phyloP scores from a whole-genome alignment of 2,888 invertebrate genomes.

The Autographa pulchrina region DNA sequence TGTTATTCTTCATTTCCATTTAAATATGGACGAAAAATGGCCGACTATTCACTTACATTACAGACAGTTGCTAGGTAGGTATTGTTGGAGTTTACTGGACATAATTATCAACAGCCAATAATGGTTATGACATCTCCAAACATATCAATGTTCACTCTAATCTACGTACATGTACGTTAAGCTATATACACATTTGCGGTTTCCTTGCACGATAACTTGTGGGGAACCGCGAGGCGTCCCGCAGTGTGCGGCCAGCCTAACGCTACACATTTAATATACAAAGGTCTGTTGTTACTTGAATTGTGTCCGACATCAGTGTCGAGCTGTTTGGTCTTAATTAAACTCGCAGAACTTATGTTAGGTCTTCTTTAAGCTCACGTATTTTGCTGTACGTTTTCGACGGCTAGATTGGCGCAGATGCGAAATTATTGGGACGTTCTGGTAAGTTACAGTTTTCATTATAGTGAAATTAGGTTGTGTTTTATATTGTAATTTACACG shows the following conservation, averaged over 20 bases:
- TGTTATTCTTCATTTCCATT: too few relatives aligned
- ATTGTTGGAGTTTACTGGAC: too few relatives aligned
- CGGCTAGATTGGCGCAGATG: conserved; percentile 1
- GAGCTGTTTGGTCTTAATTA: conserved; percentile 7
- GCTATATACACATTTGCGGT: conserved; percentile 29
- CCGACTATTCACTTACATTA: too few relatives aligned
- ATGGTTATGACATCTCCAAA: neutral
- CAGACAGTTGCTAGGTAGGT: too few relatives aligned
- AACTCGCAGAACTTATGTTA: neutral
- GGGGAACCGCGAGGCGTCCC: conserved; percentile 48
- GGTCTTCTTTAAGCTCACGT: neutral
- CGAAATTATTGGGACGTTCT: neutral
- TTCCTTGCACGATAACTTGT: conserved; percentile 46
- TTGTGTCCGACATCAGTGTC: conserved; percentile 15
- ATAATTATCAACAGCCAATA: neutral
- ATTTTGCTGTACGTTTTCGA: neutral
- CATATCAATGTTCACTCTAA: conserved; percentile 2
- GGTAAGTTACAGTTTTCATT: conserved; percentile 2
- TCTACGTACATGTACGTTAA: conserved; percentile 26
- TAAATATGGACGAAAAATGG: too few relatives aligned
- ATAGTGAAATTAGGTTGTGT: neutral
- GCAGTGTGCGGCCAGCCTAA: conserved; percentile 30
- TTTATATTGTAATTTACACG: neutral
- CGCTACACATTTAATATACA: conserved; percentile 37
- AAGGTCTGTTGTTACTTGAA: conserved; percentile 19